These are phyloP conservation scores for Lepidurus arcticus DNA, from an alignment of 1,140 invertebrate species.

Conservation along the genomic window DNA sequence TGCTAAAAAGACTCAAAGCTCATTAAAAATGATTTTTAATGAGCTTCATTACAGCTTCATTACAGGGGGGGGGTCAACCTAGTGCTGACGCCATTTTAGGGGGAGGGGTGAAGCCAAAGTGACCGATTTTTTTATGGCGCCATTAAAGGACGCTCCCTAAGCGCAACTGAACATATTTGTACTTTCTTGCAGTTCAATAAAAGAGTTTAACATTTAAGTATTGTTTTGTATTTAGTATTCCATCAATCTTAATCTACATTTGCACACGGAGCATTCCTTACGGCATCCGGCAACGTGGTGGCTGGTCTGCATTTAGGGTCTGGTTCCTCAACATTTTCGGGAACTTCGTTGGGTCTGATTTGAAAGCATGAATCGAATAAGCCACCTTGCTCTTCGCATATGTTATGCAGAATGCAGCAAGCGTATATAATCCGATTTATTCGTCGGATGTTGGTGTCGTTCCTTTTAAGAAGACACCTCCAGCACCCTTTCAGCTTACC, in stretches of 20 bases:
- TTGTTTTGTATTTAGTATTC: not conserved
- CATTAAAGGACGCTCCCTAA: no score
- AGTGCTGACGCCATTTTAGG: no score
- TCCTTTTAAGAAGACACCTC: not conserved
- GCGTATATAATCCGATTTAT: not conserved
- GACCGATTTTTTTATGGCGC: no score
- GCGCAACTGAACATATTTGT: not conserved
- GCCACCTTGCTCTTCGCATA: no score
- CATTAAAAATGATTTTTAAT: no score
- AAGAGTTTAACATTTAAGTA: not conserved
- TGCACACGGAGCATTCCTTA: not conserved
- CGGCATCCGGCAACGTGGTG: not conserved
- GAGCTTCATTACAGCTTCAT: no score
- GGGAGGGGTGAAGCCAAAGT: no score
- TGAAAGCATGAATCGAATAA: not conserved
- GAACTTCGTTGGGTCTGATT: not conserved
- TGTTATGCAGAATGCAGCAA: not conserved
- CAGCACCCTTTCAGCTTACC: no score
- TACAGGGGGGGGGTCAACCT: no score
- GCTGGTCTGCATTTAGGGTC: not conserved
- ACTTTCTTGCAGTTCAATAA: not conserved
- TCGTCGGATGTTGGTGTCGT: not conserved
- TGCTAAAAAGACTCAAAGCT: no score
- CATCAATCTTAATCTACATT: not conserved
- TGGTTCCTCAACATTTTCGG: not conserved